Conservation (phyloP, 30 jellyfish, hydroid and myxozoan species). For the Hydra vulgaris region DNA sequence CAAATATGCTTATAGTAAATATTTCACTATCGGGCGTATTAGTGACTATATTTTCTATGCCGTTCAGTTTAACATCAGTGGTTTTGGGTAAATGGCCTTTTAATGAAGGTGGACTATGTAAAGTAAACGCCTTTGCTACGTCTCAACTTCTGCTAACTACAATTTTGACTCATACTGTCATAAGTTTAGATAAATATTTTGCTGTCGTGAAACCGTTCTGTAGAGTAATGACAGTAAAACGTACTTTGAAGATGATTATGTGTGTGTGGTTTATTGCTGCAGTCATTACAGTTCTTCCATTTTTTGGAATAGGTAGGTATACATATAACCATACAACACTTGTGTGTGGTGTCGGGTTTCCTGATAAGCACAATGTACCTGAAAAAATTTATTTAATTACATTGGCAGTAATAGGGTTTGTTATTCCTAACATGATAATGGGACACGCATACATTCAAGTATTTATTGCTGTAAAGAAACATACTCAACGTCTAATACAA, state of each 20-base stretch:
- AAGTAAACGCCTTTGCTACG: constrained; percentile 58
- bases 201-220: constrained; percentile 91
- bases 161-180: constrained; percentile 75
- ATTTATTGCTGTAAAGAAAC: constrained; percentile 57
- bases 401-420: constrained; percentile 59
- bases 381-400: constrained; percentile 43
- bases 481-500: constrained; percentile 54
- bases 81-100: constrained; percentile 51
- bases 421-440: constrained; percentile 47
- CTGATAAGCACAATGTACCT: constrained; percentile 15
- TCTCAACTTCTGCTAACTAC: constrained; percentile 58
- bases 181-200: constrained; percentile 77
- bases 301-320: constrained; percentile 48
- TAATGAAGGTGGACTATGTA: constrained; percentile 74
- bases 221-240: constrained; percentile 64
- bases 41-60: constrained; percentile 65
- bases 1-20: constrained; percentile 85
- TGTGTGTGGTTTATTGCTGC: constrained; percentile 53
- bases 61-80: constrained; percentile 57
- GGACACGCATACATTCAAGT: constrained; percentile 53
- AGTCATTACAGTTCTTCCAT: constrained; percentile 57
- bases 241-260: constrained; percentile 36
- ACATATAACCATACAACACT: constrained; percentile 79
- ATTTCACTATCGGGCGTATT: constrained; percentile 56
- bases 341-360: constrained; percentile 92